A percentile compares a stretch with the other conserved stretches of the same genome.
These are phyloP conservation scores for Gasterosteus aculeatus DNA, from an alignment of 2,113 vertebrate genomes.

Conservation along the genomic window DNA sequence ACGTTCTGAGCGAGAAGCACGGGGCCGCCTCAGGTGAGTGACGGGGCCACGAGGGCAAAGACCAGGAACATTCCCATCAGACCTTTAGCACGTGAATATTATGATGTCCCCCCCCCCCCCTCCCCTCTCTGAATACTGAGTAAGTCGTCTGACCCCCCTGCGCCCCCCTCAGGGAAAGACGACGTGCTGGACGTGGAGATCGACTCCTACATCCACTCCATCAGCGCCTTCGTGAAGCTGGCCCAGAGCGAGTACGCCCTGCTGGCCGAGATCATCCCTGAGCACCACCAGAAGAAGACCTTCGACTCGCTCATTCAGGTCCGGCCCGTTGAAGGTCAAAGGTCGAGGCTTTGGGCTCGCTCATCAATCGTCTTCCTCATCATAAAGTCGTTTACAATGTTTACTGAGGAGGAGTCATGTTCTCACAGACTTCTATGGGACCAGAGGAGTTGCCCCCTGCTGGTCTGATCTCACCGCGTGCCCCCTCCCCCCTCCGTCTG, in stretches of 20 bases:
- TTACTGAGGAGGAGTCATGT: too few species aligned
- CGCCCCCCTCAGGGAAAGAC: conserved; percentile 86
- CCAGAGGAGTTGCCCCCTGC: too few species aligned
- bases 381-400: too few species aligned
- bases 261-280: conserved; percentile 90
- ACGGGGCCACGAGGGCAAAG: background rate
- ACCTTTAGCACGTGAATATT: background rate
- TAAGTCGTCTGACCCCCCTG: too few species aligned
- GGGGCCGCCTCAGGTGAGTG: conserved; percentile 89
- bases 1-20: conserved; percentile 92
- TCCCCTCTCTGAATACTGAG: background rate
- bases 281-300: conserved; percentile 99
- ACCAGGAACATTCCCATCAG: conserved; percentile 10
- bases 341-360: background rate
- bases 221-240: conserved; percentile 96
- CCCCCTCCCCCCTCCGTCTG: background rate
- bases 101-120: too few species aligned
- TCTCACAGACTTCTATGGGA: too few species aligned
- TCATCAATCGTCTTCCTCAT: too few species aligned
- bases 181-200: conserved; percentile 95
- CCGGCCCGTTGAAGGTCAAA: conserved; percentile 91
- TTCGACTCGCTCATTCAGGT: conserved; percentile 98
- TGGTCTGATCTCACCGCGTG: too few species aligned
- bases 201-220: conserved; percentile 95
- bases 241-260: conserved; percentile 95